Percentiles rank a stretch among this genome's conserved stretches.
Evolutionary conservation across 2,113 vertebrate genomes (phyloP).

Genomic region (Rhinolophus ferrumequinum): DNA sequence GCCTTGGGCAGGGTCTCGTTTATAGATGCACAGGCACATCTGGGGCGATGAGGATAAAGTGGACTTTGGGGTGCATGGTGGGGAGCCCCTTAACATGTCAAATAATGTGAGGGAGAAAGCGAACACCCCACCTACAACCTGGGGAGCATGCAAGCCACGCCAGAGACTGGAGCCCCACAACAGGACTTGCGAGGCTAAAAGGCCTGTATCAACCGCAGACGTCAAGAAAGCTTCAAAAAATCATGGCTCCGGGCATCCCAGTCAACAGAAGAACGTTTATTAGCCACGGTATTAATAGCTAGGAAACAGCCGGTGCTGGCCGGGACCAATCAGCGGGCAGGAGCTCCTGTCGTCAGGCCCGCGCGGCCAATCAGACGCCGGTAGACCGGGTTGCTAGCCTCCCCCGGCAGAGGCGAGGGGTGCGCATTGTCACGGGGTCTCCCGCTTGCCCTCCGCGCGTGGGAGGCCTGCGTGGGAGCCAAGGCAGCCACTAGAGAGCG

Average conservation of each 20-base stretch:
- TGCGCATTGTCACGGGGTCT: conserved; percentile 41
- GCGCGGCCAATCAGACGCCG: conserved; percentile 69
- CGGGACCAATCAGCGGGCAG: conserved; percentile 72
- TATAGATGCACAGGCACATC: accelerated
- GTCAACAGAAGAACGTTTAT: conserved; percentile 70
- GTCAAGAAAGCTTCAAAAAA: conserved; percentile 63
- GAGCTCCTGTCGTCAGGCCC: conserved; percentile 73
- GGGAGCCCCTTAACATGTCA: background rate
- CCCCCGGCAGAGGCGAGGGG: conserved; percentile 69
- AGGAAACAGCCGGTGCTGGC: conserved; percentile 70
- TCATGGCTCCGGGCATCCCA: conserved; percentile 60
- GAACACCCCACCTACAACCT: background rate
- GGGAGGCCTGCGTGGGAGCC: conserved; percentile 23
- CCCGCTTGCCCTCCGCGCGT: background rate
- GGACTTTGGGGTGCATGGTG: background rate
- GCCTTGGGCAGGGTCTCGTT: background rate
- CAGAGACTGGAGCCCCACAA: background rate
- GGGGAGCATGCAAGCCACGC: background rate
- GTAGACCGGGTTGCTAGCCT: conserved; percentile 76
- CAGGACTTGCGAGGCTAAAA: background rate
- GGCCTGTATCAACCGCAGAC: background rate
- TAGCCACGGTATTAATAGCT: conserved; percentile 73
- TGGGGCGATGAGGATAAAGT: background rate
- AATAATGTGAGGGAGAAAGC: background rate
- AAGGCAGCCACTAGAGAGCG: conserved; percentile 45